Conservation (phyloP, 2,888 invertebrate species). For the Autographa pulchrina region DNA sequence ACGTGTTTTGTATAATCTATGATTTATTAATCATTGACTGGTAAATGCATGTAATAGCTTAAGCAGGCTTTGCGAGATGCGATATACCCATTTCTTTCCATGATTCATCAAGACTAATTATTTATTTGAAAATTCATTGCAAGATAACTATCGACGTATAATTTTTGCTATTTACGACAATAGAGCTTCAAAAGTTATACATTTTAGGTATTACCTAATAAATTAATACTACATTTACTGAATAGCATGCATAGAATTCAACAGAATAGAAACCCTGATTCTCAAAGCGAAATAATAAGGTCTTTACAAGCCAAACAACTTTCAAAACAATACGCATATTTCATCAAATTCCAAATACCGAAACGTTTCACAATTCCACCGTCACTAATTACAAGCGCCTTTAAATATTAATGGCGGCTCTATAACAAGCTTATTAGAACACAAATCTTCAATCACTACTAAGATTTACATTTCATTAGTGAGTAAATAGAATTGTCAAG, state of each 20-base stretch:
- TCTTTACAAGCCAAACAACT: neutral
- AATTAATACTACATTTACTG: neutral
- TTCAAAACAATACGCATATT: slow-evolving; percentile 5
- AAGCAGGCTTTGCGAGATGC: no score
- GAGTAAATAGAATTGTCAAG: slow-evolving; percentile 35
- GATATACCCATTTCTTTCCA: no score
- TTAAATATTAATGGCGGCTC: neutral
- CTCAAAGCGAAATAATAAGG: neutral
- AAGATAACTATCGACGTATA: no score
- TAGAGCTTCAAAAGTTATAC: no score
- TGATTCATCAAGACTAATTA: no score
- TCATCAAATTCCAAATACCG: neutral
- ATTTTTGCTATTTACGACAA: no score
- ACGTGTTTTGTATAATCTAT: no score
- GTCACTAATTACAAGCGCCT: neutral
- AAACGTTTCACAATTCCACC: neutral
- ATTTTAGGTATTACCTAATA: neutral
- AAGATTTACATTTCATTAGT: slow-evolving; percentile 46
- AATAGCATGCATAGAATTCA: slow-evolving; percentile 1
- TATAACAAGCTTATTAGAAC: slow-evolving; percentile 24
- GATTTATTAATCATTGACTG: no score
- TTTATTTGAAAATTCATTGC: no score
- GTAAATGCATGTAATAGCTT: neutral
- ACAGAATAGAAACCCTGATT: neutral
- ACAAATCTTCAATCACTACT: slow-evolving; percentile 20